These are phyloP conservation scores for Taxidea taxus DNA, from an alignment of 2,113 vertebrate genomes.

Conservation along the genomic window DNA sequence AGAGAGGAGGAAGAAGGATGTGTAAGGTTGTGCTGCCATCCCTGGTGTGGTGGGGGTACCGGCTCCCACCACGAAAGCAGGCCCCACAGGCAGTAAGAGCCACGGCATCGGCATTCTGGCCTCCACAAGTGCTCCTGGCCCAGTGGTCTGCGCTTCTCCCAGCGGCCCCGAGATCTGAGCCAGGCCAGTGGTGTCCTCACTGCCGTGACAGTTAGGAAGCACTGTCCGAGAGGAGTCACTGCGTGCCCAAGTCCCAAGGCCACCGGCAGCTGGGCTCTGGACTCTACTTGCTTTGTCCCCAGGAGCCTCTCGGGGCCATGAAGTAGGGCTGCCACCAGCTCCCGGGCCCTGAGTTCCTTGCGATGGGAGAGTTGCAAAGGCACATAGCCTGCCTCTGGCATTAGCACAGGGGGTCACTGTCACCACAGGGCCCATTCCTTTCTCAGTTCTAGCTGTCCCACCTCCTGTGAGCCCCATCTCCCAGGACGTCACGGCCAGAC, in stretches of 20 bases:
- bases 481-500: not conserved
- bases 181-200: not conserved
- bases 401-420: not conserved
- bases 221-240: not conserved
- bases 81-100: not conserved
- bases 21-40: not conserved
- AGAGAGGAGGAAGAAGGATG: not conserved
- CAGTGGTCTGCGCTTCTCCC: not conserved
- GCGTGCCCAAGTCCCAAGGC: not conserved
- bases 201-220: not conserved
- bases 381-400: not conserved
- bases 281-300: not conserved
- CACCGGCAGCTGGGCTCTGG: not conserved
- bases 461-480: not conserved
- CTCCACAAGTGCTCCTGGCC: not conserved
- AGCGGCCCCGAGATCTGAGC: not conserved
- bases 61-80: not conserved
- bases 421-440: not conserved
- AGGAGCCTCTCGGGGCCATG: not conserved
- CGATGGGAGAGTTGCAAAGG: not conserved
- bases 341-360: not conserved
- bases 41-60: no score
- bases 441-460: not conserved
- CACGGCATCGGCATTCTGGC: fast-evolving
- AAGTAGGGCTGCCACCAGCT: not conserved